phyloP scores from a whole-genome alignment of 2,888 invertebrate genomes.

The Heliconius cydno region DNA sequence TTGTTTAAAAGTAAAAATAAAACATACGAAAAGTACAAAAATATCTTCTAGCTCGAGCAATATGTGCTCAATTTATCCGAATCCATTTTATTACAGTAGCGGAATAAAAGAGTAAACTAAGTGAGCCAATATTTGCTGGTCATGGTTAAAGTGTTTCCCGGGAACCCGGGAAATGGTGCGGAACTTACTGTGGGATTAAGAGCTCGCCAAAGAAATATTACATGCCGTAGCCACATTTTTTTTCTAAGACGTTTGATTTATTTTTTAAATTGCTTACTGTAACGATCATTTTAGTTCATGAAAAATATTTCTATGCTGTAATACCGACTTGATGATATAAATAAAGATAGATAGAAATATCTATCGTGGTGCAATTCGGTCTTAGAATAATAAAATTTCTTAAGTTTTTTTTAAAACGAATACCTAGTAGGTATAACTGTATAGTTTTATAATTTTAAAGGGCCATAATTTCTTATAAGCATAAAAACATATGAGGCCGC shows the following conservation, averaged over 20 bases:
- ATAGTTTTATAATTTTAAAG: no score
- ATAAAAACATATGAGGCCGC: no score
- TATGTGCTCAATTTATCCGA: constrained; percentile 28
- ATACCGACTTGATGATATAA: background rate
- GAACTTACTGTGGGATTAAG: constrained; percentile 56
- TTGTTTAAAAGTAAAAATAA: no score
- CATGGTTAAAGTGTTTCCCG: constrained; percentile 50
- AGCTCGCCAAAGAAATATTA: constrained; percentile 52
- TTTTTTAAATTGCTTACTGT: background rate
- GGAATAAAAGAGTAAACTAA: constrained; percentile 39
- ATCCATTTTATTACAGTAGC: constrained; percentile 42
- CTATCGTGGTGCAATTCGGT: no score
- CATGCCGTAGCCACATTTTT: background rate
- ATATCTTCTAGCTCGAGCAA: background rate
- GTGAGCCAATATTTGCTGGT: constrained; percentile 57
- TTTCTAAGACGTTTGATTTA: background rate
- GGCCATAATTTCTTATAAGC: no score
- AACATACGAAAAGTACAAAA: background rate
- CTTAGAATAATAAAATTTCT: background rate
- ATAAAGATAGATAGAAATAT: no score
- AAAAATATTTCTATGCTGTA: background rate
- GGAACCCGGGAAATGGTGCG: constrained; percentile 57
- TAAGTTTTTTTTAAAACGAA: background rate
- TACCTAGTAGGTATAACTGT: no score
- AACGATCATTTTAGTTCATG: background rate